phyloP scores from a whole-genome alignment of 92 coral and sea anemone species.

The Epizoanthus illoricatus region DNA sequence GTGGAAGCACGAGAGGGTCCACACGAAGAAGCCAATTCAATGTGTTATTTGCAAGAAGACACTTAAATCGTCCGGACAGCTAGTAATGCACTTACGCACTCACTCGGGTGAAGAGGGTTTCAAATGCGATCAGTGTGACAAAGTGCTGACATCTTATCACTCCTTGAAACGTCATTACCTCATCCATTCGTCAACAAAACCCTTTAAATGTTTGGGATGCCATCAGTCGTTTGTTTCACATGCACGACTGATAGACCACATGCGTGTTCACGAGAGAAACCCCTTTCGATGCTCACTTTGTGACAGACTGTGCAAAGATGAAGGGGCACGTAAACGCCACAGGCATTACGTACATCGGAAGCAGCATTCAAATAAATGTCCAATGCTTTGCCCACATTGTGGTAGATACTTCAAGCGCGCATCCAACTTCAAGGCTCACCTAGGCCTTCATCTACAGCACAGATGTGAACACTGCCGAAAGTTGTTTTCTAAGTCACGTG shows the following conservation, averaged over 20 bases:
- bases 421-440: background rate
- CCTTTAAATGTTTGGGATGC: background rate
- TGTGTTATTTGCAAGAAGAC: background rate
- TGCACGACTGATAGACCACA: conserved; percentile 11
- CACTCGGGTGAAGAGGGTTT: background rate
- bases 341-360: background rate
- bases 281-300: conserved; percentile 2
- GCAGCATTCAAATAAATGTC: background rate
- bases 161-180: background rate
- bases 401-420: background rate
- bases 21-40: background rate
- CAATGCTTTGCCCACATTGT: conserved; percentile 8
- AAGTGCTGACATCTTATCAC: background rate
- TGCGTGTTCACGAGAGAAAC: conserved; percentile 1
- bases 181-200: conserved; percentile 1
- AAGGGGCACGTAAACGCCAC: background rate
- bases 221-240: background rate
- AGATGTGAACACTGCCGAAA: conserved; percentile 1
- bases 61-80: background rate
- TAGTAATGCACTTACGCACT: background rate
- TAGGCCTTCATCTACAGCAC: background rate
- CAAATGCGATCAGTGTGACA: background rate
- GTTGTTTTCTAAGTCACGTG: background rate
- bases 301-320: conserved; percentile 1
- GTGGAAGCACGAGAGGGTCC: background rate